phyloP scores from a whole-genome alignment of 2,888 invertebrate genomes.

The Chrysodeixis includens region DNA sequence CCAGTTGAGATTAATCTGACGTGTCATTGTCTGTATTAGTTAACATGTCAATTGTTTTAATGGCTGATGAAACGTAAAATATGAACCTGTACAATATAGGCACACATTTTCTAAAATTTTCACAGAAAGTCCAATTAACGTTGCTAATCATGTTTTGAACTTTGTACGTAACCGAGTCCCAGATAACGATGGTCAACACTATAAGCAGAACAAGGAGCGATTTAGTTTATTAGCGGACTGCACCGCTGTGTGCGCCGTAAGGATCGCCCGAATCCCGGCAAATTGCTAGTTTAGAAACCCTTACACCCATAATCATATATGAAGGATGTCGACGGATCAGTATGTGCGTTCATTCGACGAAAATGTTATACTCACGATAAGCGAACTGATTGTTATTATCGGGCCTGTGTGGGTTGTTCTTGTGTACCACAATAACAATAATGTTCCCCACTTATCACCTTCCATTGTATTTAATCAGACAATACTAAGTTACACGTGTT shows the following conservation, averaged over 20 bases:
- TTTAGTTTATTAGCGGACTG: constrained; percentile 51
- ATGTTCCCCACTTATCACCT: constrained; percentile 32
- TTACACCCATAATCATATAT: constrained; percentile 43
- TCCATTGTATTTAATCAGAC: constrained; percentile 22
- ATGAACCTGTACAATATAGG: neutral
- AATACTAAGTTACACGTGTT: constrained; percentile 9
- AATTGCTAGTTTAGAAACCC: constrained; percentile 48
- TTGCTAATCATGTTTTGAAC: neutral
- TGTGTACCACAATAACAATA: constrained; percentile 33
- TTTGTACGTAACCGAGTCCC: neutral
- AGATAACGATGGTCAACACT: constrained; percentile 32
- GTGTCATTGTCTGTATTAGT: neutral
- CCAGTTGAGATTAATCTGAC: constrained; percentile 7
- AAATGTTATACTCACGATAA: constrained; percentile 34
- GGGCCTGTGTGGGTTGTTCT: constrained; percentile 20
- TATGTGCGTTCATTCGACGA: constrained; percentile 37
- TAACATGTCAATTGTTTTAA: neutral
- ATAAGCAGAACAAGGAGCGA: constrained; percentile 31
- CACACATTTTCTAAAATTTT: no score
- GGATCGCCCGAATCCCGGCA: constrained; percentile 33
- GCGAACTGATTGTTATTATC: constrained; percentile 36
- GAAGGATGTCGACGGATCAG: constrained; percentile 42
- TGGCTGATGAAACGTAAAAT: neutral
- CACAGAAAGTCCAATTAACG: neutral
- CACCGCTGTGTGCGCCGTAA: constrained; percentile 27